Evolutionary conservation across 2,797 vertebrate species (phyloP).

Genomic region (Arremon aurantiirostris): DNA sequence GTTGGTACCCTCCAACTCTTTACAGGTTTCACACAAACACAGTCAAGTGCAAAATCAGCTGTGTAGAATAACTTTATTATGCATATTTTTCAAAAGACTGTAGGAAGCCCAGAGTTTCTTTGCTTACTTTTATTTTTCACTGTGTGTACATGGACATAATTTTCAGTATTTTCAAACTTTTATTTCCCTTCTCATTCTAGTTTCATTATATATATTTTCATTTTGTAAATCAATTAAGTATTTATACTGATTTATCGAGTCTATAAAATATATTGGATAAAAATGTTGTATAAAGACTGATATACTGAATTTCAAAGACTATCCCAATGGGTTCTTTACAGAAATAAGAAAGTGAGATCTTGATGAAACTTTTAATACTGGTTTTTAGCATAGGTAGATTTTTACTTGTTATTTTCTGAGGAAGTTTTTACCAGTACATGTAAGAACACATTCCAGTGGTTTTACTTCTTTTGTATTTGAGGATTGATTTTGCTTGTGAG

Average conservation of each 20-base stretch:
- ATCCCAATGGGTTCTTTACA: neutral
- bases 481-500: neutral
- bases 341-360: neutral
- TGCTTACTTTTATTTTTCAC: neutral
- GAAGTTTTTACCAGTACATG: neutral
- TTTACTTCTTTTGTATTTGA: neutral
- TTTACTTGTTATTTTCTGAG: neutral
- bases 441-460: neutral
- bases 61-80: neutral
- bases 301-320: neutral
- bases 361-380: neutral
- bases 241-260: neutral
- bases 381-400: neutral
- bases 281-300: neutral
- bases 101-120: neutral
- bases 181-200: neutral
- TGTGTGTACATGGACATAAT: too few relatives aligned
- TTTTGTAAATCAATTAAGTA: neutral
- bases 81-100: neutral
- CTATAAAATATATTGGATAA: neutral
- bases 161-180: neutral
- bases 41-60: neutral
- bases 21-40: neutral
- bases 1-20: rapidly evolving
- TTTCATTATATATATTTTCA: neutral